A percentile compares a stretch with the other conserved stretches of the same genome.
Conservation (phyloP, 1,140 invertebrate genomes). For the Diachasma alloeum region DNA sequence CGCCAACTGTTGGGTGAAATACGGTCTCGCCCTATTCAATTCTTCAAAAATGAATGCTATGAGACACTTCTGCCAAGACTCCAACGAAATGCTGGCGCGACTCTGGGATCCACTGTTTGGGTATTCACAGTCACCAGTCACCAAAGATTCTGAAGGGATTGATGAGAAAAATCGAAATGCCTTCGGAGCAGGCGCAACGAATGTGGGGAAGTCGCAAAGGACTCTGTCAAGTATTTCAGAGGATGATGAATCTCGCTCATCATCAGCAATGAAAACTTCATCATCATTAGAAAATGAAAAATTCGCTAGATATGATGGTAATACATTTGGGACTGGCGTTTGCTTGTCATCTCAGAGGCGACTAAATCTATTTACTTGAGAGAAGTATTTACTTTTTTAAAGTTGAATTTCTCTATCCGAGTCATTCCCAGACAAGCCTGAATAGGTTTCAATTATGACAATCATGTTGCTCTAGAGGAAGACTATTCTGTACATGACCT, state of each 20-base stretch:
- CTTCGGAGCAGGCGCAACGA: background rate
- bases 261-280: too few species aligned
- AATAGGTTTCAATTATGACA: too few species aligned
- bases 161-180: background rate
- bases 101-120: conserved; percentile 23
- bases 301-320: too few species aligned
- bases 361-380: too few species aligned
- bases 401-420: too few species aligned
- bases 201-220: background rate
- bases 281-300: too few species aligned
- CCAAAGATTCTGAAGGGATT: background rate
- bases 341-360: too few species aligned
- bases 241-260: background rate
- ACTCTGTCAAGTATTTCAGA: background rate
- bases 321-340: too few species aligned
- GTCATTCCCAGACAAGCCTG: too few species aligned
- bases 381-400: too few species aligned
- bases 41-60: conserved; percentile 64
- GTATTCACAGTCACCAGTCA: background rate
- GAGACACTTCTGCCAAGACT: conserved; percentile 51
- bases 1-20: conserved; percentile 72
- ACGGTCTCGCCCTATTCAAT: conserved; percentile 69
- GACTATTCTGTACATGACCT: too few species aligned
- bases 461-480: too few species aligned
- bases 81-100: conserved; percentile 30